phyloP scores from a whole-genome alignment of 2,113 vertebrate species.

The Tachysurus vachellii region DNA sequence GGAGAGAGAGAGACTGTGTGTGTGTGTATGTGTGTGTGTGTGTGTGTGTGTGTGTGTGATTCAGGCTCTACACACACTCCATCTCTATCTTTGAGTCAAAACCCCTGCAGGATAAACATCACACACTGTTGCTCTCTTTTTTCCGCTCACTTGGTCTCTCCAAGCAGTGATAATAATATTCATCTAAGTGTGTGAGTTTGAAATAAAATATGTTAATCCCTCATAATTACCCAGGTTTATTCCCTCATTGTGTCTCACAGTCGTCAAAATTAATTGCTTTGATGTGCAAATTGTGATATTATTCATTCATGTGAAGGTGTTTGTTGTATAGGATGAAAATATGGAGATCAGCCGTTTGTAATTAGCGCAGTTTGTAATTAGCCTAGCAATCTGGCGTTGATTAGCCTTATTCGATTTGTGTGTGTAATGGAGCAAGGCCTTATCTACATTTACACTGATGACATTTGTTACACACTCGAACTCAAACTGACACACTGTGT shows the following conservation, averaged over 20 bases:
- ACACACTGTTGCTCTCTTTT: conserved; percentile 6
- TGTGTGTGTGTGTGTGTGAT: background rate
- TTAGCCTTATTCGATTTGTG: background rate
- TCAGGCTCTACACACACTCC: conserved; percentile 15
- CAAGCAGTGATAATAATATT: background rate
- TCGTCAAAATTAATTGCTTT: conserved; percentile 4
- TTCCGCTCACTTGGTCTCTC: background rate
- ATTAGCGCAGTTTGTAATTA: conserved; percentile 17
- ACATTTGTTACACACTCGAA: background rate
- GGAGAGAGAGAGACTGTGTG: too few species aligned
- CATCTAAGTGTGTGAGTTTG: background rate
- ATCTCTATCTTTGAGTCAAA: background rate
- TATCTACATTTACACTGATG: background rate
- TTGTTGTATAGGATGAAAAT: background rate
- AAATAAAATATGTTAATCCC: conserved; percentile 7
- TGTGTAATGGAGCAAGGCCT: background rate
- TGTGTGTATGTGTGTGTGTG: background rate
- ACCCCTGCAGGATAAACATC: conserved; percentile 37
- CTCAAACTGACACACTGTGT: background rate
- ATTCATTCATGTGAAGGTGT: conserved; percentile 5
- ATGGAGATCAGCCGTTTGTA: conserved; percentile 18
- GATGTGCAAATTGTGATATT: conserved; percentile 7
- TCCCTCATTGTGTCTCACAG: background rate
- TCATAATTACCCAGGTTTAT: conserved; percentile 2
- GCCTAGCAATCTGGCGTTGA: conserved; percentile 22